A percentile compares a stretch with the other conserved stretches of the same genome.
Conservation (phyloP, 2,113 vertebrate species). For the Engraulis encrasicolus region DNA sequence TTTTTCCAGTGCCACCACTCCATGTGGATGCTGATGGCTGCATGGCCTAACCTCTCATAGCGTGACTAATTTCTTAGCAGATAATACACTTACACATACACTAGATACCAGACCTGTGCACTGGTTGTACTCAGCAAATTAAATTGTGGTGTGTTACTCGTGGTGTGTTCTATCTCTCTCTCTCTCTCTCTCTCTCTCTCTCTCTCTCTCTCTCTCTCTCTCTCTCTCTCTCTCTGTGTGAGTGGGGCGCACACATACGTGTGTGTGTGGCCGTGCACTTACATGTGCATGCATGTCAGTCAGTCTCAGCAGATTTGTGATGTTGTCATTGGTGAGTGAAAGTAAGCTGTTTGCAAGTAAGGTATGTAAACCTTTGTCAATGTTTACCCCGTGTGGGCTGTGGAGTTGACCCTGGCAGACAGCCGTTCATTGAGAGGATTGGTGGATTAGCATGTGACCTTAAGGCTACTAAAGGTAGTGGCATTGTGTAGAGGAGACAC, state of each 20-base stretch:
- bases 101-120: too few species aligned
- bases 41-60: background rate
- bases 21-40: too few species aligned
- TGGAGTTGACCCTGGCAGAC: background rate
- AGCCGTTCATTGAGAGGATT: conserved; percentile 4
- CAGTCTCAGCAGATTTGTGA: background rate
- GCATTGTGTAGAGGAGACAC: background rate
- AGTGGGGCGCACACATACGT: too few species aligned
- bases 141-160: too few species aligned
- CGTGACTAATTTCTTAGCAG: background rate
- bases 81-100: background rate
- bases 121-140: too few species aligned
- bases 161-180: too few species aligned
- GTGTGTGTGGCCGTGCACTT: too few species aligned
- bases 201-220: too few species aligned
- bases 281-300: background rate
- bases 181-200: too few species aligned
- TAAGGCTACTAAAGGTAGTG: background rate
- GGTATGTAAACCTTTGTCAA: background rate
- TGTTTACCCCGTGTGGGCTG: background rate
- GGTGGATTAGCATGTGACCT: background rate
- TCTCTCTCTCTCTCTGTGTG: too few species aligned
- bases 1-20: too few species aligned
- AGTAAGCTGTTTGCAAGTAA: background rate
- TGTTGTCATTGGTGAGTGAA: background rate